phyloP scores from a whole-genome alignment of 2,113 vertebrate species.

The Lampris incognitus region DNA sequence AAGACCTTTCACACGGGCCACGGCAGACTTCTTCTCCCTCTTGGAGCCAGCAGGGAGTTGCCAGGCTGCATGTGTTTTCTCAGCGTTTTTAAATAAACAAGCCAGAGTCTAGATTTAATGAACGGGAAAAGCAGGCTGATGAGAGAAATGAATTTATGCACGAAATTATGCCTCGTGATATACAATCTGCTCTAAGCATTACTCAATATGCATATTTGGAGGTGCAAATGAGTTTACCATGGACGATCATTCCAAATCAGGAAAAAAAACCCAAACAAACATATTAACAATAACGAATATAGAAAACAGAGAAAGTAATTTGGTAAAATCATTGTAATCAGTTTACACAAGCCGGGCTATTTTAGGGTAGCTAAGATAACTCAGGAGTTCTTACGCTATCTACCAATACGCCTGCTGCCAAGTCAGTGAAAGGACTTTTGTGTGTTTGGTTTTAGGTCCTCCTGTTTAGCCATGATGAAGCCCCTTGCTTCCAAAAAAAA shows the following conservation, averaged over 20 bases:
- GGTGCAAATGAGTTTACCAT: constrained; percentile 10
- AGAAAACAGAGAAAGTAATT: constrained; percentile 13
- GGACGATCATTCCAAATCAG: constrained; percentile 6
- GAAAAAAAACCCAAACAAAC: background rate
- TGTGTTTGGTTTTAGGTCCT: background rate
- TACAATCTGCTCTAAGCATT: constrained; percentile 31
- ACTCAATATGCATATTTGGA: constrained; percentile 17
- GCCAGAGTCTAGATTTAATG: constrained; percentile 46
- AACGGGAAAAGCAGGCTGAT: constrained; percentile 54
- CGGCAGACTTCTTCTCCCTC: constrained; percentile 4
- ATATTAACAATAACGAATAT: constrained; percentile 9
- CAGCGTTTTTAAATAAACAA: constrained; percentile 58
- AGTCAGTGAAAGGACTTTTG: constrained; percentile 1
- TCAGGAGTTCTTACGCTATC: background rate
- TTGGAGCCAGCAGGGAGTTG: constrained; percentile 21
- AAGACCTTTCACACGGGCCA: constrained; percentile 33
- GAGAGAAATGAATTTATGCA: constrained; percentile 53
- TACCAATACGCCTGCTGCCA: background rate
- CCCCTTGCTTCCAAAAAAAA: background rate
- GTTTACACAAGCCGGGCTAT: background rate
- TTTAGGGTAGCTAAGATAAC: background rate
- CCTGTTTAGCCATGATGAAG: background rate
- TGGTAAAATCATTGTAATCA: background rate
- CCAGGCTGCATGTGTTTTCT: constrained; percentile 44
- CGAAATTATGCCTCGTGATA: constrained; percentile 42